Evolutionary conservation across 2,797 vertebrate species (phyloP).

Genomic region (Leptoclinus maculatus): DNA sequence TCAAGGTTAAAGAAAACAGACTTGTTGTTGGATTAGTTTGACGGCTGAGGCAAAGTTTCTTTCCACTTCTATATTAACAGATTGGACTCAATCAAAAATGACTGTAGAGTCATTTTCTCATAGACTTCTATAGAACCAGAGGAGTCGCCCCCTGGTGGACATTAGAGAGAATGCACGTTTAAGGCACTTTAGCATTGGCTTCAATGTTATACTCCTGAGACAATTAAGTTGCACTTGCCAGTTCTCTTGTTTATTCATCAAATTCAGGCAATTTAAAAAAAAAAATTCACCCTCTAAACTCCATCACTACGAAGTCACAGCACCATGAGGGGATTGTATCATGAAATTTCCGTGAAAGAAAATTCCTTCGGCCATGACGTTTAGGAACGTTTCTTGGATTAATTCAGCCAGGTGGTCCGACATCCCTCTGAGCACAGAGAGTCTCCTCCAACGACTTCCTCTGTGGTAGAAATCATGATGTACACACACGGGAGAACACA

Average conservation of each 20-base stretch:
- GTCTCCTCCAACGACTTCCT: slow-evolving; percentile 44
- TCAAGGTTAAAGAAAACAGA: background rate
- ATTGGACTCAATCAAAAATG: too few species aligned
- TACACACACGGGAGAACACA: slow-evolving; percentile 32
- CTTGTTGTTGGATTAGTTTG: background rate
- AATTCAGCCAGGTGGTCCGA: slow-evolving; percentile 38
- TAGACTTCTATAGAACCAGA: too few species aligned
- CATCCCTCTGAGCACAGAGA: slow-evolving; percentile 39
- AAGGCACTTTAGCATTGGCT: too few species aligned
- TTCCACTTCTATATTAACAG: background rate
- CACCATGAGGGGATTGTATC: slow-evolving; percentile 18
- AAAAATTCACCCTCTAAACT: slow-evolving; percentile 6
- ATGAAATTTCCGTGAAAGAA: slow-evolving; percentile 42
- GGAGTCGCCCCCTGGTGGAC: rapidly evolving
- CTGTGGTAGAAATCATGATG: slow-evolving; percentile 40
- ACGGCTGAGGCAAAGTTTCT: background rate
- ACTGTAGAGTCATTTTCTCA: too few species aligned
- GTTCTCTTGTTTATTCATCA: background rate
- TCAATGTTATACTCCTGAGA: background rate
- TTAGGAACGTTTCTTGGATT: slow-evolving; percentile 40
- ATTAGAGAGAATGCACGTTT: too few species aligned
- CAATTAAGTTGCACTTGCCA: background rate
- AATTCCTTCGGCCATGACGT: slow-evolving; percentile 57
- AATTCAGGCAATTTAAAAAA: background rate
- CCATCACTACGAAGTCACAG: background rate